Percentiles rank a stretch among this genome's conserved stretches.
Evolutionary conservation across 2,888 invertebrate genomes (phyloP).

Genomic region (Dryadula phaetusa): DNA sequence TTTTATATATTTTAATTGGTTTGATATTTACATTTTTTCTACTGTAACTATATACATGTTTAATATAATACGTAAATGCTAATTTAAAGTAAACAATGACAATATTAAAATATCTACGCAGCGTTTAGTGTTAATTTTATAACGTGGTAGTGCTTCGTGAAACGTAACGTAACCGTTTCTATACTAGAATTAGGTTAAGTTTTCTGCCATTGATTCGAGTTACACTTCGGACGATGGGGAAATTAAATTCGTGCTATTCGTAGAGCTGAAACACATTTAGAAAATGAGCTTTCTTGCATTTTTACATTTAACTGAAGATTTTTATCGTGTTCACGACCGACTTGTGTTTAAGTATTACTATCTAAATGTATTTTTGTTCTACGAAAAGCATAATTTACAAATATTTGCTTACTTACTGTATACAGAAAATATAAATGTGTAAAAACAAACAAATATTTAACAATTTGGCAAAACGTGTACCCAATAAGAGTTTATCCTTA

Average conservation of each 20-base stretch:
- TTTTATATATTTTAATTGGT: constrained; percentile 38
- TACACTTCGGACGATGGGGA: constrained; percentile 48
- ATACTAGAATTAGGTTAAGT: constrained; percentile 61
- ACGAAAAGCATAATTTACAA: constrained; percentile 43
- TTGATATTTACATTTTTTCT: constrained; percentile 40
- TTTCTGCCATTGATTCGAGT: constrained; percentile 61
- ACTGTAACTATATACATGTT: constrained; percentile 71
- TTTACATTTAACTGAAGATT: constrained; percentile 1
- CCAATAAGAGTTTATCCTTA: constrained; percentile 19
- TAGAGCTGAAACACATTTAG: constrained; percentile 18
- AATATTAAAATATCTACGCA: constrained; percentile 81
- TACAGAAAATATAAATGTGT: constrained; percentile 25
- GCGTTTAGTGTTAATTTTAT: constrained; percentile 75
- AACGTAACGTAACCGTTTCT: constrained; percentile 65
- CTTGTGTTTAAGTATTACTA: neutral
- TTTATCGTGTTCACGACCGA: neutral
- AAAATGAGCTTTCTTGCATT: constrained; percentile 18
- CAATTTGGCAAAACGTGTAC: constrained; percentile 11
- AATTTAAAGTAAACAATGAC: constrained; percentile 78
- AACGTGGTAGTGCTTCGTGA: constrained; percentile 76
- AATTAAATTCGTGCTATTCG: constrained; percentile 42
- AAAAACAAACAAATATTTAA: constrained; percentile 11
- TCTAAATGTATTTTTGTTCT: constrained; percentile 12
- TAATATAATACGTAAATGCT: constrained; percentile 74
- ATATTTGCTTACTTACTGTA: constrained; percentile 48